Conservation (phyloP, 2,888 invertebrate species). For the Noctua fimbriata region DNA sequence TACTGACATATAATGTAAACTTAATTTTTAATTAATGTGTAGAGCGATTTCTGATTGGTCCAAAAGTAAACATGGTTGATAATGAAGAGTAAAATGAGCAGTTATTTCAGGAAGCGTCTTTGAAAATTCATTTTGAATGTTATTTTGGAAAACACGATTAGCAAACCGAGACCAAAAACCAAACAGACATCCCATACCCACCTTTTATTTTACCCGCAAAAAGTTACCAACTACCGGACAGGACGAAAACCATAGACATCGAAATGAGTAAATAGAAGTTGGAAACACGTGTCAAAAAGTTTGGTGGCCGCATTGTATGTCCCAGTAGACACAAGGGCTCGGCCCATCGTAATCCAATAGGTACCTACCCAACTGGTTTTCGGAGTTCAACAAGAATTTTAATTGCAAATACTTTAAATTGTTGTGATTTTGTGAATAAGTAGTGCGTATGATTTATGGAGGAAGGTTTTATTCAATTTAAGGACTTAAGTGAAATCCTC, state of each 20-base stretch:
- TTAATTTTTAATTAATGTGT: too few species aligned
- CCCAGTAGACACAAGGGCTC: constrained; percentile 15
- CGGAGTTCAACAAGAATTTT: neutral
- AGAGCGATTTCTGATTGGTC: neutral
- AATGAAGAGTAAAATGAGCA: neutral
- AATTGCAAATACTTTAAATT: constrained; percentile 11
- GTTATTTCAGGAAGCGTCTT: neutral
- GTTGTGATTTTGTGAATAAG: neutral
- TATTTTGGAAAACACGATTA: neutral
- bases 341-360: constrained; percentile 9
- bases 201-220: neutral
- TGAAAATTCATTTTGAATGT: neutral
- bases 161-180: neutral
- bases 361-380: neutral
- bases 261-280: constrained; percentile 33
- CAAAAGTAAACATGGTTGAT: too few species aligned
- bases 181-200: neutral
- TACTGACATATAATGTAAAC: too few species aligned
- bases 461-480: neutral
- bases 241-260: neutral
- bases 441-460: neutral
- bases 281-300: constrained; percentile 35
- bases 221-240: constrained; percentile 6
- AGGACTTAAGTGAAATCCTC: neutral
- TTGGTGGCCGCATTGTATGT: constrained; percentile 12